Evolutionary conservation across 2,888 invertebrate species (phyloP), one percentile per base, ranked within the genome.

Genomic region (Saturnia pavonia): DNA sequence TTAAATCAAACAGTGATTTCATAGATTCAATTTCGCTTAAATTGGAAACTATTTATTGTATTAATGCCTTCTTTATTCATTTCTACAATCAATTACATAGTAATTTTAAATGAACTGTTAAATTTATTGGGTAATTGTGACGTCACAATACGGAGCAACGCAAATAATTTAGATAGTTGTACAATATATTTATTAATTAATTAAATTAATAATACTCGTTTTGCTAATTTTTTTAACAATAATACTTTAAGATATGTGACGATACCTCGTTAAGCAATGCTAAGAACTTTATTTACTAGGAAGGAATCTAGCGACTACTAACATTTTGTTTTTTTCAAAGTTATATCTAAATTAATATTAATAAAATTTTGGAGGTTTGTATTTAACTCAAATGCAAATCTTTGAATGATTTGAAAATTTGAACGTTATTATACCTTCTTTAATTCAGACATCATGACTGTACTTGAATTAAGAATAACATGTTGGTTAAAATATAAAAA

Each of bases 111-210:
- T 86, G 82, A 87, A 81, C 86, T 87, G 8, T 91, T 92, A 94
- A 93, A 93, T 93, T 94, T 93, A 94, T 94, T 94, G 94, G 94
- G 94, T 92, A 91, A 40, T 2, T 65, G 40, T 88, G 85, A 86
- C 78, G 84, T 83, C 80, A 84, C 82, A 80, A 87, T 86, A 73
- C 80, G 85, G 88, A 90, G 87, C 86, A 89, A 90, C 87, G 87
- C 78, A 85, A 75, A 80, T 78, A 79, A 79, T 80, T 78, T 80
- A 69, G 73, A 74, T 82, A 85, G 73, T 69, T 73, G 72, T 75
- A 73, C 77, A 77, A 76, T 75, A 72, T 71, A 76, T 68, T 73
- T 63, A 67, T 67, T 63, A 22, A 22, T 9, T 4, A 12, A 57
- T 7, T 48, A 48, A 7, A 22, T 54, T 0, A 22, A 60, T 7